These are phyloP conservation scores for Sebastes dallii DNA, from an alignment of 2,797 vertebrate species.

Conservation along the genomic window DNA sequence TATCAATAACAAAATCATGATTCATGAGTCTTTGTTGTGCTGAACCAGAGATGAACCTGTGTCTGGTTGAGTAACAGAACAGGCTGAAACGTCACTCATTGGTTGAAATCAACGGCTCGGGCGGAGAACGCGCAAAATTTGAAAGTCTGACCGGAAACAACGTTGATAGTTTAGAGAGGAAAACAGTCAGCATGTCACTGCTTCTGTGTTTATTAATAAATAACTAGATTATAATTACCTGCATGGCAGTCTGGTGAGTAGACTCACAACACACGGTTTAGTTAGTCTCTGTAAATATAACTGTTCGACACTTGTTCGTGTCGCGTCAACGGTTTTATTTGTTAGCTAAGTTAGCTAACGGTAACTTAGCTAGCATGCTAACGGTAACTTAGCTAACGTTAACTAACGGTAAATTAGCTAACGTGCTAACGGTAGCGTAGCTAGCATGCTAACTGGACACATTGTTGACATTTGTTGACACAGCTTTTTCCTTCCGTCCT, in stretches of 20 bases:
- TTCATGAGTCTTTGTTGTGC: neutral
- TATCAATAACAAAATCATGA: neutral
- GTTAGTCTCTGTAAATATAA: neutral
- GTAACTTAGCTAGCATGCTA: neutral
- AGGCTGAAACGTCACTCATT: slow-evolving; percentile 26
- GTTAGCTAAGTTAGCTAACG: slow-evolving; percentile 5
- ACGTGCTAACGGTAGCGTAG: neutral
- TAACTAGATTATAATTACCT: neutral
- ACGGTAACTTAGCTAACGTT: neutral
- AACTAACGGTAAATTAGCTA: neutral
- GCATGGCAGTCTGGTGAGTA: slow-evolving; percentile 61
- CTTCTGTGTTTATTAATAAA: neutral
- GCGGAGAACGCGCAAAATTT: slow-evolving; percentile 82
- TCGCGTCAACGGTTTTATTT: neutral
- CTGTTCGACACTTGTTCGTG: neutral
- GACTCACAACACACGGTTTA: neutral
- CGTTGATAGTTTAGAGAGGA: slow-evolving; percentile 2
- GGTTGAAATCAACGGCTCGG: slow-evolving; percentile 12
- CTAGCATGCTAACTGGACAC: slow-evolving; percentile 9
- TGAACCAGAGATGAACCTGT: neutral
- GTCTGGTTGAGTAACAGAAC: too few species aligned
- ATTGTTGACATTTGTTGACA: slow-evolving; percentile 28
- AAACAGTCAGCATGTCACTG: slow-evolving; percentile 11
- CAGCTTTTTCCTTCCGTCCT: neutral
- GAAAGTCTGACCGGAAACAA: slow-evolving; percentile 80